Evolutionary conservation across 2,113 vertebrate genomes (phyloP).

Genomic region (Melanerpes aurifrons): DNA sequence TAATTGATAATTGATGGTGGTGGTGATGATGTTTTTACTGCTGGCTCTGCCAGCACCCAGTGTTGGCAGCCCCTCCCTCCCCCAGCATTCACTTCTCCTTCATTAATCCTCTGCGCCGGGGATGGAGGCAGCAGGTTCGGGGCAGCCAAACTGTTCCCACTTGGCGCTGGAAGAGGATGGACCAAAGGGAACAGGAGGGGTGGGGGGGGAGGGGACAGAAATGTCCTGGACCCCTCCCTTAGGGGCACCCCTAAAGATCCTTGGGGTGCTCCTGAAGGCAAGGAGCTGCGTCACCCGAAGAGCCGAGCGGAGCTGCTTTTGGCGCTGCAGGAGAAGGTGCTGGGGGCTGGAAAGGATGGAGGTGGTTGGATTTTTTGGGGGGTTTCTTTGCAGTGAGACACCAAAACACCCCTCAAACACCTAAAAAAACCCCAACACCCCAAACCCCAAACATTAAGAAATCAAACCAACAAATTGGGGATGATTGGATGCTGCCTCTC

Average conservation of each 20-base stretch:
- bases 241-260: background rate
- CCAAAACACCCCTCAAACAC: background rate
- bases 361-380: too few relatives aligned
- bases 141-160: background rate
- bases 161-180: background rate
- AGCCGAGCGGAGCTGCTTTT: background rate
- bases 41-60: background rate
- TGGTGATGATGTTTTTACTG: background rate
- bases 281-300: background rate
- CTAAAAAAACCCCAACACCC: too few relatives aligned
- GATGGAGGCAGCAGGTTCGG: background rate
- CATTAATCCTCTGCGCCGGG: slow-evolving; percentile 1
- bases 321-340: background rate
- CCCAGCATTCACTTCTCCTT: slow-evolving; percentile 45
- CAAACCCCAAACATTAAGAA: too few relatives aligned
- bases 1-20: background rate
- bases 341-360: background rate
- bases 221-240: background rate
- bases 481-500: background rate
- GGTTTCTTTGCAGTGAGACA: background rate
- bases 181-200: background rate
- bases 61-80: background rate
- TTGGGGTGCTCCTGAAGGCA: background rate
- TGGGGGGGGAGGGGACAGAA: background rate
- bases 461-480: background rate